Base-by-base conservation (phyloP, 1,140 invertebrate species). In the Oreohelix idahoensis region DNA sequence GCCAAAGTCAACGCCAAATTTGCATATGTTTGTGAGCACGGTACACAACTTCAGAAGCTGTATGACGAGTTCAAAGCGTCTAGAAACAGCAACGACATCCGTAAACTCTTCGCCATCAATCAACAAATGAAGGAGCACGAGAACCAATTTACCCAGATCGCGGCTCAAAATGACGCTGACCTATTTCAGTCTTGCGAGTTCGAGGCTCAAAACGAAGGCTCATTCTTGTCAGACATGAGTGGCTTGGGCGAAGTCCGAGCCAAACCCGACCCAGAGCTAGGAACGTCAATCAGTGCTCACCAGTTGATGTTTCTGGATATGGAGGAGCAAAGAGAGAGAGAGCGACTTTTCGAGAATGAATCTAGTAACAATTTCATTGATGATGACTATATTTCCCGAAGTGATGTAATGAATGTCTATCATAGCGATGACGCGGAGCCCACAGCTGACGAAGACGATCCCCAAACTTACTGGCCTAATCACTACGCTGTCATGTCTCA, bases 1-100 rank as follows among this genome's bases (percentile, higher is more conserved):
- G 76, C 86, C 0, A 81, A 84, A 53, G 89, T 90, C 49, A 89
- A 90, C 77, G 82, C 87, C 4, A 77, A 86, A 36, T 90, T 90
- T 85, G 87, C 88, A 29, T 86, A 89, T 32, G 87, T 90, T 10
- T 87, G 86, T 69, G 88, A 88, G 1, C 82, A 89, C 63, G 90
- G 89, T 0, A 87, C 89, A 32, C 76, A 89, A n/a, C 83, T 91
- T 11, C 88, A 90, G 82, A 90, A 90, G 81, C 81, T 89, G 11
- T 86, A 88, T 77, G 89, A 90, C 53, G 76, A 87, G n/a, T 90
- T 91, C 45, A 86, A 81, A 32, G 85, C 87, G 53, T 89, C 89
- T 20, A 84, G 87, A 20, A 73, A 83, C 0, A 82, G 86, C 10
- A 90, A 90, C 76, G 89, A 91, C 73, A 81, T 91, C 1, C 84